Conservation (phyloP, 1,140 invertebrate genomes). For the Metaphire vulgaris region DNA sequence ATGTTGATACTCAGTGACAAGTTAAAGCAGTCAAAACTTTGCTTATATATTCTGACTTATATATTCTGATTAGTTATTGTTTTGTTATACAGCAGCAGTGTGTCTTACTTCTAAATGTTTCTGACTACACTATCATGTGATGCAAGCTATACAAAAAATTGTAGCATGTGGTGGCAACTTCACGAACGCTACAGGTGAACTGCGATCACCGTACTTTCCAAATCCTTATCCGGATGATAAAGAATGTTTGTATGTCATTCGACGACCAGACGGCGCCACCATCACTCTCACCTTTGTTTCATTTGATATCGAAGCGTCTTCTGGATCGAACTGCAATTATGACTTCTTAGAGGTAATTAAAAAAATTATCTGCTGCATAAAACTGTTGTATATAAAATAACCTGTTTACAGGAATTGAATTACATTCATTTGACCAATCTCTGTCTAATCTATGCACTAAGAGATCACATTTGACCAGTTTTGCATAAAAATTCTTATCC, state of each 20-base stretch:
- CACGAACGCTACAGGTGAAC: slow-evolving; percentile 36
- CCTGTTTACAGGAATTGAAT: background rate
- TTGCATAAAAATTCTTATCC: too few relatives aligned
- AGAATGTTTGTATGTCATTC: slow-evolving; percentile 87
- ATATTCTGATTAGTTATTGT: too few relatives aligned
- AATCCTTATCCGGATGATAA: slow-evolving; percentile 88
- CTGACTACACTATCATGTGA: too few relatives aligned
- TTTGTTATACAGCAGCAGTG: too few relatives aligned
- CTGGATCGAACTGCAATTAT: slow-evolving; percentile 90
- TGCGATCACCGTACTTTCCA: slow-evolving; percentile 74
- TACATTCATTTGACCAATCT: background rate
- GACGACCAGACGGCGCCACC: slow-evolving; percentile 75
- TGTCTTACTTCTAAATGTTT: too few relatives aligned
- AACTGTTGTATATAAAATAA: too few relatives aligned
- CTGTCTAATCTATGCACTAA: background rate
- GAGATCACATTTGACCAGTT: slow-evolving; percentile 10
- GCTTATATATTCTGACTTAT: too few relatives aligned
- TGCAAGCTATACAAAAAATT: too few relatives aligned
- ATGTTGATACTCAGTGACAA: too few relatives aligned
- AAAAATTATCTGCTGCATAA: too few relatives aligned
- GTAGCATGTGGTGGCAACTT: slow-evolving; percentile 51
- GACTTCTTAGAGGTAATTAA: slow-evolving; percentile 82
- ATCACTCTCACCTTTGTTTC: slow-evolving; percentile 61
- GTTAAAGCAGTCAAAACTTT: too few relatives aligned
- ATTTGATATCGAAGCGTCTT: slow-evolving; percentile 56